Evolutionary conservation across 2,888 invertebrate species (phyloP).

Genomic region (Papilio protenor): DNA sequence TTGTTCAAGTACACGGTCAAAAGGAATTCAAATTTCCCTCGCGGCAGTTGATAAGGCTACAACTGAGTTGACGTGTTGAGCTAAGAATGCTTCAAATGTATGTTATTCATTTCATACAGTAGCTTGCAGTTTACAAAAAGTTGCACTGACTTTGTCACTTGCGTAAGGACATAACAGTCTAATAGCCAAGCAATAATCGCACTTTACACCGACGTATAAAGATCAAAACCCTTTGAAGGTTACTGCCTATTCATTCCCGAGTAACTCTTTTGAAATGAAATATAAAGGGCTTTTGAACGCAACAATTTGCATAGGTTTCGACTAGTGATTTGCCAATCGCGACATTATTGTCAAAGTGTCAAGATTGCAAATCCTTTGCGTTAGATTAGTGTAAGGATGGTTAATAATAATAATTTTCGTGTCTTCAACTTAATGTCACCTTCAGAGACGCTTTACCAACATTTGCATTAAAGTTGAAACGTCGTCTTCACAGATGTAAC

Average conservation of each 20-base stretch:
- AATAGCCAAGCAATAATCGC: conserved; percentile 17
- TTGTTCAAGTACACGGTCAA: conserved; percentile 11
- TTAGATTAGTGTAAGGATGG: not conserved
- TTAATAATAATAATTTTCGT: conserved; percentile 44
- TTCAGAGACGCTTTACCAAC: conserved; percentile 46
- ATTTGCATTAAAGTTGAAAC: conserved; percentile 52
- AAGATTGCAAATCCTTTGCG: conserved; percentile 18
- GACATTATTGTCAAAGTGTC: not conserved
- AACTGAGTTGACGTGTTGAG: conserved; percentile 26
- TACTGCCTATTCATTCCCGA: conserved; percentile 24
- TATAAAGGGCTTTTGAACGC: conserved; percentile 46
- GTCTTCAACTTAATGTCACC: conserved; percentile 43
- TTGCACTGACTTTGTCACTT: not conserved
- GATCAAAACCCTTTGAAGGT: conserved; percentile 22
- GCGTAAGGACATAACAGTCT: not conserved
- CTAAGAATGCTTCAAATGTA: conserved; percentile 29
- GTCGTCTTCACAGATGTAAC: conserved; percentile 44
- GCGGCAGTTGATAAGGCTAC: conserved; percentile 20
- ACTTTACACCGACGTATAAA: not conserved
- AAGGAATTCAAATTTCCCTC: conserved; percentile 37
- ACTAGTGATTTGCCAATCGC: not conserved
- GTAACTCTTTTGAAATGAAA: conserved; percentile 38
- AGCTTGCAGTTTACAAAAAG: conserved; percentile 42
- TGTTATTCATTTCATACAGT: conserved; percentile 41
- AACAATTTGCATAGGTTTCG: conserved; percentile 46